phyloP scores from a whole-genome alignment of 1,140 invertebrate species.

The Sarcophaga bullata region DNA sequence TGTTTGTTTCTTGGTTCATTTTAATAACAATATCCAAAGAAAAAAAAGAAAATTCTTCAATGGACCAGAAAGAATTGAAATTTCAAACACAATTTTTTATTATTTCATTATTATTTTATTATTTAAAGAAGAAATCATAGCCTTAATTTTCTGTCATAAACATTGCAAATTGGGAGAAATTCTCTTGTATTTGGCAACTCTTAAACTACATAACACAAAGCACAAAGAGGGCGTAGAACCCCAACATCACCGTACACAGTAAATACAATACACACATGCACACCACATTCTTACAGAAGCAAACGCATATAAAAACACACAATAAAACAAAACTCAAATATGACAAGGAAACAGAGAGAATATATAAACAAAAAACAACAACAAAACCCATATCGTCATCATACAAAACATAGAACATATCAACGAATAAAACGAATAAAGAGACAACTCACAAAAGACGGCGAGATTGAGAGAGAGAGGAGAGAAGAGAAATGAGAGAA shows the following conservation, averaged over 20 bases:
- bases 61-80: too few relatives aligned
- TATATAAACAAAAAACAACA: slow-evolving; percentile 15
- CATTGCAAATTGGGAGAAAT: neutral
- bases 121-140: too few relatives aligned
- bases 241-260: slow-evolving; percentile 28
- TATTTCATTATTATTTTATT: too few relatives aligned
- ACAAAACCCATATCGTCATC: neutral
- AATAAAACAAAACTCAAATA: neutral
- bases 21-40: too few relatives aligned
- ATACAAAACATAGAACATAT: neutral
- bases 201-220: neutral
- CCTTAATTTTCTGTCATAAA: too few relatives aligned
- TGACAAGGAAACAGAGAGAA: neutral
- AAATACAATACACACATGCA: neutral
- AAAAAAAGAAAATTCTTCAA: too few relatives aligned
- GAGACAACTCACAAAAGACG: neutral
- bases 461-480: neutral
- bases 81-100: too few relatives aligned
- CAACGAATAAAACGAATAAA: neutral
- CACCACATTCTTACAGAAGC: neutral
- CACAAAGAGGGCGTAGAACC: slow-evolving; percentile 37
- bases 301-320: neutral
- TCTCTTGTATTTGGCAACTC: slow-evolving; percentile 17
- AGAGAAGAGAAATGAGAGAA: neutral
- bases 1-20: too few relatives aligned